Evolutionary conservation across 2,113 vertebrate genomes (phyloP).

Genomic region (Vulpes lagopus): DNA sequence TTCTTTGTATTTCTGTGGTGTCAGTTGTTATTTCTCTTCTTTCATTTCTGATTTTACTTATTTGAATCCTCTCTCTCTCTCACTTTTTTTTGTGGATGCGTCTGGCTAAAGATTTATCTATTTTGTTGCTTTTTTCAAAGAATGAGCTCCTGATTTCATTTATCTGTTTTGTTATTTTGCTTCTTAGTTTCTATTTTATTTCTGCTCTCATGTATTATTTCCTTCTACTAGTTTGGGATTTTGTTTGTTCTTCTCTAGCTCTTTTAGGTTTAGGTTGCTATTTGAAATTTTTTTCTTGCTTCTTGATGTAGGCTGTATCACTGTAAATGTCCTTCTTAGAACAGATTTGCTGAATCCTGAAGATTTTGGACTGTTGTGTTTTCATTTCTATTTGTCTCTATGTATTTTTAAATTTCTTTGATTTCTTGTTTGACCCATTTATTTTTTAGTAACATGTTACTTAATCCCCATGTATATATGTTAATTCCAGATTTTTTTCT

Average conservation of each 20-base stretch:
- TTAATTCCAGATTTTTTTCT: neutral
- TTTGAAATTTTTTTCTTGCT: neutral
- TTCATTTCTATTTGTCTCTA: neutral
- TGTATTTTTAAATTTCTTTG: neutral
- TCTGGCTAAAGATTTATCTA: neutral
- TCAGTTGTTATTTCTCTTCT: neutral
- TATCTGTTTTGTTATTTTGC: neutral
- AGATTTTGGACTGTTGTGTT: neutral
- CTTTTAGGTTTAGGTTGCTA: neutral
- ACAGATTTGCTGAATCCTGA: neutral
- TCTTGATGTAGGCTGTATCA: neutral
- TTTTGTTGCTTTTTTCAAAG: neutral
- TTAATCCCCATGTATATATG: neutral
- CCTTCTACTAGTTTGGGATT: neutral
- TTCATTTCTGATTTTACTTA: neutral
- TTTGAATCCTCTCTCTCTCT: neutral
- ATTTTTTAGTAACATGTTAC: neutral
- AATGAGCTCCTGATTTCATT: neutral
- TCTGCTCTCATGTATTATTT: neutral
- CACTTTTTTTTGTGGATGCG: neutral
- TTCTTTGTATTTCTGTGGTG: neutral
- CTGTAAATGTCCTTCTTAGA: neutral
- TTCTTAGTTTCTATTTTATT: neutral
- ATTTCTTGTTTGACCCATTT: neutral
- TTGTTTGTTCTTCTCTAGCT: neutral